Percentiles rank a stretch among this genome's conserved stretches.
phyloP scores from a whole-genome alignment of 1,140 invertebrate genomes.

The Charaxes varanes region DNA sequence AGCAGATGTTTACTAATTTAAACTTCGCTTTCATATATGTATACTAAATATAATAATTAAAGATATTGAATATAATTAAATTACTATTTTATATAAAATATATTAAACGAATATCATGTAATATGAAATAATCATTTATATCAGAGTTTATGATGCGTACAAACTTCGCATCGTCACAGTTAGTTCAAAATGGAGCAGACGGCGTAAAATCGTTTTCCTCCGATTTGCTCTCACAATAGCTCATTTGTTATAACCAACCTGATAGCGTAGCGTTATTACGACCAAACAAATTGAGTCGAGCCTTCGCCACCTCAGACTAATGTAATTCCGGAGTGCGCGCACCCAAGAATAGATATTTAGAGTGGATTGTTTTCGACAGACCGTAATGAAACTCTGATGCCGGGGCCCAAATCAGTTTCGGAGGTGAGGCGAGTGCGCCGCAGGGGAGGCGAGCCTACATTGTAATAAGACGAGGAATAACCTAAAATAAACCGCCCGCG shows the following conservation, averaged over 20 bases:
- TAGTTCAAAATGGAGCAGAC: constrained; percentile 55
- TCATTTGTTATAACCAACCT: constrained; percentile 71
- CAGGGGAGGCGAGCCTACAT: constrained; percentile 64
- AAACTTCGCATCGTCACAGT: constrained; percentile 2
- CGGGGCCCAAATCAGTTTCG: constrained; percentile 67
- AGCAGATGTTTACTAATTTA: too few relatives aligned
- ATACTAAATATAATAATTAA: too few relatives aligned
- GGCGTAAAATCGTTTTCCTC: constrained; percentile 59
- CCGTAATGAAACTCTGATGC: constrained; percentile 72
- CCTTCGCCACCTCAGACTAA: constrained; percentile 73
- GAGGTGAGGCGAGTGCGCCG: constrained; percentile 66
- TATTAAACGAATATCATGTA: background rate
- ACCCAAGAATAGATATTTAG: constrained; percentile 74
- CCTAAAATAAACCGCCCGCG: constrained; percentile 73
- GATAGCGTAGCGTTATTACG: constrained; percentile 70
- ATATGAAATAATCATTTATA: too few relatives aligned
- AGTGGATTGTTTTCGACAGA: constrained; percentile 74
- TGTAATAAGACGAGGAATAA: constrained; percentile 72
- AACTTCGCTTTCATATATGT: too few relatives aligned
- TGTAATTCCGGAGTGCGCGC: constrained; percentile 69
- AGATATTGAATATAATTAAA: too few relatives aligned
- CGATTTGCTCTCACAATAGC: constrained; percentile 67
- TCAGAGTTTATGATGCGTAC: too few relatives aligned
- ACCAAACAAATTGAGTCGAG: constrained; percentile 72
- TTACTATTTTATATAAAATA: too few relatives aligned